A percentile compares a stretch with the other conserved stretches of the same genome.
phyloP scores from a whole-genome alignment of 2,797 vertebrate species.

The Gobionotothen gibberifrons region DNA sequence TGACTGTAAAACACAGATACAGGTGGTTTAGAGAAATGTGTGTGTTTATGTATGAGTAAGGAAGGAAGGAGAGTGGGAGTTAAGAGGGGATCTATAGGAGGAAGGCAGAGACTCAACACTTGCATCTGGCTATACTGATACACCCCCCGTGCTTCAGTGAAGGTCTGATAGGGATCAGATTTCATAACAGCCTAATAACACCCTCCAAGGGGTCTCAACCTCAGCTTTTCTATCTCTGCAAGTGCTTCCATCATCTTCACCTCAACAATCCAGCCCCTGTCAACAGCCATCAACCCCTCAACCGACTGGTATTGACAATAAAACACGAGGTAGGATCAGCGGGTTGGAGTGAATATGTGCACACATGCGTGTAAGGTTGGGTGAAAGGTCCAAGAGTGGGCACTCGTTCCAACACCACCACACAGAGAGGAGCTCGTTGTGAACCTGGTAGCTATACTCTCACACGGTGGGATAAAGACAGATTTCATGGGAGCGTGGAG shows the following conservation, averaged over 20 bases:
- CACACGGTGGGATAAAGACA: slow-evolving; percentile 51
- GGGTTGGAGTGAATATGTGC: slow-evolving; percentile 50
- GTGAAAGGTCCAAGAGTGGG: slow-evolving; percentile 54
- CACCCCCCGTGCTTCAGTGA: slow-evolving; percentile 47
- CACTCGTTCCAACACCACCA: slow-evolving; percentile 35
- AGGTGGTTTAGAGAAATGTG: slow-evolving; percentile 28
- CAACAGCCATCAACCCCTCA: slow-evolving; percentile 71
- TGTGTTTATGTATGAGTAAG: slow-evolving; percentile 17
- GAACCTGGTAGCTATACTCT: slow-evolving; percentile 53
- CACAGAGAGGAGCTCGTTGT: slow-evolving; percentile 41
- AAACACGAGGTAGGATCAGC: slow-evolving; percentile 69
- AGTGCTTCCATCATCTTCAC: slow-evolving; percentile 76
- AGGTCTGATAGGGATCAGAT: slow-evolving; percentile 73
- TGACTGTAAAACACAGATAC: slow-evolving; percentile 49
- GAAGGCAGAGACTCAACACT: slow-evolving; percentile 45
- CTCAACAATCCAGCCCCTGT: slow-evolving; percentile 68
- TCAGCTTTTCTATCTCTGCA: slow-evolving; percentile 71
- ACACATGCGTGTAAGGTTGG: slow-evolving; percentile 49
- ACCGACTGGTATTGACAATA: slow-evolving; percentile 77
- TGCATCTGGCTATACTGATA: slow-evolving; percentile 42
- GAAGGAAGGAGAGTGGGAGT: slow-evolving; percentile 18
- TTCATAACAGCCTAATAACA: slow-evolving; percentile 78
- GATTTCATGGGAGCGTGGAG: slow-evolving; percentile 63
- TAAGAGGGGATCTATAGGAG: slow-evolving; percentile 51
- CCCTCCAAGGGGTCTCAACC: slow-evolving; percentile 73